Evolutionary conservation across 2,113 vertebrate genomes (phyloP).

Genomic region (Solea senegalensis): DNA sequence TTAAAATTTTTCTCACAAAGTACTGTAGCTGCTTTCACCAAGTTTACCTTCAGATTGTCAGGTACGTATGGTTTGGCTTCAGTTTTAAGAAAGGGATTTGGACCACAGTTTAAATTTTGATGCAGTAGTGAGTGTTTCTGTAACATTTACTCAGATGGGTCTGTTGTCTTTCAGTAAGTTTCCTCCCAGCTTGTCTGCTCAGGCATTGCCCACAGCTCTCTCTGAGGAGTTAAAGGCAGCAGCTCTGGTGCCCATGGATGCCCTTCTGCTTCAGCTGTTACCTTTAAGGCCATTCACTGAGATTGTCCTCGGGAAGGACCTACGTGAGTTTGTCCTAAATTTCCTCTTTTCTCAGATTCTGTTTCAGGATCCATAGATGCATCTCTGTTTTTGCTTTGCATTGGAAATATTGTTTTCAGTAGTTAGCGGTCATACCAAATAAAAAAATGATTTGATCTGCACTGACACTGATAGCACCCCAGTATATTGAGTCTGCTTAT

Average conservation of each 20-base stretch:
- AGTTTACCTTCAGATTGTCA: constrained; percentile 89
- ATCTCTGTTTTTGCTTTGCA: too few relatives aligned
- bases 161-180: constrained; percentile 83
- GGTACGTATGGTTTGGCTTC: constrained; percentile 74
- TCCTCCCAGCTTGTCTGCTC: constrained; percentile 86
- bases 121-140: not conserved
- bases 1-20: constrained; percentile 85
- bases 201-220: constrained; percentile 73
- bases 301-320: constrained; percentile 79
- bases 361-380: not conserved
- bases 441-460: too few relatives aligned
- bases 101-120: not conserved
- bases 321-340: constrained; percentile 75
- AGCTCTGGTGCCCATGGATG: constrained; percentile 87
- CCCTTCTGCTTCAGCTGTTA: constrained; percentile 87
- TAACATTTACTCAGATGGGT: not conserved
- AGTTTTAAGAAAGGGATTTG: not conserved
- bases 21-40: constrained; percentile 84
- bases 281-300: constrained; percentile 85
- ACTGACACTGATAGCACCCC: too few relatives aligned
- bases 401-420: too few relatives aligned
- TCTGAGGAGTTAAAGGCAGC: constrained; percentile 83
- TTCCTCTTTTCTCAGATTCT: not conserved
- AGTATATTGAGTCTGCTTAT: too few relatives aligned
- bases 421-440: too few relatives aligned